Conservation (phyloP, 2,113 vertebrate genomes). For the Ctenodactylus gundi region DNA sequence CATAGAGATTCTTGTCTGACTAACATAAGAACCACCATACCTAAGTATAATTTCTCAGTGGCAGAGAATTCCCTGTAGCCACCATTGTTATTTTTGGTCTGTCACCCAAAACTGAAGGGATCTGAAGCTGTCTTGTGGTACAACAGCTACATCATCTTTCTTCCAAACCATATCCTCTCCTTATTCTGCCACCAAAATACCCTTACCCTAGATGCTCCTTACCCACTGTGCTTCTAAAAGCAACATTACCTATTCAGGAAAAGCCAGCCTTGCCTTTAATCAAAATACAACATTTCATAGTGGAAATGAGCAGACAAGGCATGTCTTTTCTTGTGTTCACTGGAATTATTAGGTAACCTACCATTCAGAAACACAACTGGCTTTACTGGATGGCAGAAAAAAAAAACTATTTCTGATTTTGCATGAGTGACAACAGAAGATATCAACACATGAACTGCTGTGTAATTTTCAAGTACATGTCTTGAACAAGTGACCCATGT, state of each 20-base stretch:
- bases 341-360: neutral
- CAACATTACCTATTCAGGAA: neutral
- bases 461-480: neutral
- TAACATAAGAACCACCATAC: neutral
- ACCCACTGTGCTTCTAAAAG: neutral
- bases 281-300: neutral
- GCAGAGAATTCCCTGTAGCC: neutral
- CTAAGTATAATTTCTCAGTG: neutral
- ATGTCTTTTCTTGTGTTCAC: neutral
- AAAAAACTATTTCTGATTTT: neutral
- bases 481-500: neutral
- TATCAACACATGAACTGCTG: neutral
- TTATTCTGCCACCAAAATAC: neutral
- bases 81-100: neutral
- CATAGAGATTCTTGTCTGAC: too few species aligned
- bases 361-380: neutral
- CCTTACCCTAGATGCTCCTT: neutral
- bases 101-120: neutral
- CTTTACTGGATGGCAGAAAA: neutral
- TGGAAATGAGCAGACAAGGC: neutral
- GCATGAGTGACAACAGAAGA: neutral
- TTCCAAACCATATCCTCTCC: neutral
- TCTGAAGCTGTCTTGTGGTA: neutral
- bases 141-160: neutral
- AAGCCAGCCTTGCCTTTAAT: neutral